Evolutionary conservation across 2,113 vertebrate genomes (phyloP), one percentile per base, ranked within the genome.

Genomic region (Myocastor coypus): DNA sequence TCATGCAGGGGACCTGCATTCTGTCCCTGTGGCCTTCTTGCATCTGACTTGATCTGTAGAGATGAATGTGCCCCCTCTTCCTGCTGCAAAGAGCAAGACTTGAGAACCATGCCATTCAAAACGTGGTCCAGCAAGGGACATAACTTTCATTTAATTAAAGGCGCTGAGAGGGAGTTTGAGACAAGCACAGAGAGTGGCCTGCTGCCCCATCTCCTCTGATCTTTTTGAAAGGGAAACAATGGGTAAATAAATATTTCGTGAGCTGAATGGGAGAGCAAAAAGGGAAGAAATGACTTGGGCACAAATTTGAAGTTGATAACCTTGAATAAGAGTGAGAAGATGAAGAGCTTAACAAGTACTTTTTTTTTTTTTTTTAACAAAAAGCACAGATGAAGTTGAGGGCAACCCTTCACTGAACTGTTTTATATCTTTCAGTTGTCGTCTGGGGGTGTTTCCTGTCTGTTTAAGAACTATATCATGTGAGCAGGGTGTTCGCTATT

Each of bases 241-340:
- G 61, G 80, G 10, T 20, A 83, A 85, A 89, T 66, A 77, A 94
- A 22, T 66, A 68, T 40, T 85, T 96, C 84, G 42, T 91, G 82
- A 91, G 90, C 46, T 28, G 42, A 92, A 52, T 90, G 50, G 90
- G 64, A 83, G 82, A 55, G 59, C 50, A 57, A 2, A 37, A 34
- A 64, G 88, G 89, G 50, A 75, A 81, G 61, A 93, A 94, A 68
- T 85, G 69, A 82, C 71, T 94, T 82, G 20, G 87, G 73, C 78
- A 83, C 40, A 89, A 30, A 94, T 92, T 77, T 85, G 61, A 96
- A 83, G 64, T 83, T 86, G 92, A 95, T 96, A 94, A 95, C 85
- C 90, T 97, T 97, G 95, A 92, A 82, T 83, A 5, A 28, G 59
- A 68, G 26, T 40, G 12, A 92, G 82, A 96, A 96, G 61, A 61